Evolutionary conservation across 35 echinoderm and acorn worm genomes (phyloP).

Genomic region (Amphiura filiformis): DNA sequence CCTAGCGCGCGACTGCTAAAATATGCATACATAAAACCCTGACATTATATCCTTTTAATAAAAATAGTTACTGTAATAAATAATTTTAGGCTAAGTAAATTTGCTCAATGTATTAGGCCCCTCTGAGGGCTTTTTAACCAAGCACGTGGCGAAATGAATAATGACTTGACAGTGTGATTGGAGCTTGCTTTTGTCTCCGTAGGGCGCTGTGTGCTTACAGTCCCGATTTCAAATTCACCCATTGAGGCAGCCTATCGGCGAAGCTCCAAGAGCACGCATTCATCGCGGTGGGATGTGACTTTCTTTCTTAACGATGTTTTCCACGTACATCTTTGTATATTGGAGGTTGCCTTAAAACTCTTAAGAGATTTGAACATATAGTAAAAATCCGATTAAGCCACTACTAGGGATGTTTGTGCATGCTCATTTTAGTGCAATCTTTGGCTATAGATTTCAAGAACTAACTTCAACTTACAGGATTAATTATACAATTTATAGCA

Average conservation of each 20-base stretch:
- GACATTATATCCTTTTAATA: not conserved
- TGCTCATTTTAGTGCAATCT: no score
- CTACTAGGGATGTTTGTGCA: no score
- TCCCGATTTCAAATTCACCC: not conserved
- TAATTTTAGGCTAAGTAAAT: conserved; percentile 12
- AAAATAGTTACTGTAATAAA: conserved; percentile 5
- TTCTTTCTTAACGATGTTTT: no score
- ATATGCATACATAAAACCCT: no score
- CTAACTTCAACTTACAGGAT: no score
- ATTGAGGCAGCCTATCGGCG: not conserved
- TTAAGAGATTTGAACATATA: no score
- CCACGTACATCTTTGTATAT: no score
- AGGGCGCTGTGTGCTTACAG: not conserved
- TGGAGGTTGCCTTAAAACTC: no score
- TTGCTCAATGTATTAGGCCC: conserved; percentile 3
- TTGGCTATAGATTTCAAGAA: no score
- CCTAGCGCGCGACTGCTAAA: no score
- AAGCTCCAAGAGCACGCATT: not conserved
- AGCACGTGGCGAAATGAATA: not conserved
- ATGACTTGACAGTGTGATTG: not conserved
- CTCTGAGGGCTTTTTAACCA: not conserved
- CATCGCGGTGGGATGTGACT: not conserved
- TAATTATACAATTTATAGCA: no score
- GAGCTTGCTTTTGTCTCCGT: not conserved
- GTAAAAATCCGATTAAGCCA: no score